phyloP scores from a whole-genome alignment of 2,888 invertebrate species.

The Andrena flavipes region DNA sequence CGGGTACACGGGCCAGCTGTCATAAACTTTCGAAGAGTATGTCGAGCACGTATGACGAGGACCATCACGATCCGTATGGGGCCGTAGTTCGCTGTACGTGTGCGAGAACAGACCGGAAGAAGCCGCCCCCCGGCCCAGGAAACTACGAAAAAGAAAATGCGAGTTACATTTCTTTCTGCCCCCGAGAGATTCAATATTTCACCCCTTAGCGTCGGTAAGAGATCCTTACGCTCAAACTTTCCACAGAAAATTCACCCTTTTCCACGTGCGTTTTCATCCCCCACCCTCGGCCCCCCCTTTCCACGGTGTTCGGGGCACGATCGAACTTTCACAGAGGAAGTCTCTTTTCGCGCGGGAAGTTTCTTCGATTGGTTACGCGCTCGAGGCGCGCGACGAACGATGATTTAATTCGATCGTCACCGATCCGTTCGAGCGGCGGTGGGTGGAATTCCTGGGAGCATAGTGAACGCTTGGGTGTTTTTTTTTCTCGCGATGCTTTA shows the following conservation, averaged over 20 bases:
- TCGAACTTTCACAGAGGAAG: conserved; percentile 32
- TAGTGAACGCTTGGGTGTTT: background rate
- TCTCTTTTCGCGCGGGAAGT: conserved; percentile 14
- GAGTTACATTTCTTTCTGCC: conserved; percentile 63
- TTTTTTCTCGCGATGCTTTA: background rate
- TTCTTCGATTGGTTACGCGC: conserved; percentile 8
- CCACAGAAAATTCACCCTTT: conserved; percentile 53
- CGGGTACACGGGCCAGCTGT: conserved; percentile 49
- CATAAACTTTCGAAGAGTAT: conserved; percentile 58
- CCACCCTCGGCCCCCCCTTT: background rate
- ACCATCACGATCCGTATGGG: conserved; percentile 60
- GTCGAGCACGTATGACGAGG: conserved; percentile 65
- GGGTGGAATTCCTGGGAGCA: background rate
- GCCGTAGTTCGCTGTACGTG: conserved; percentile 48
- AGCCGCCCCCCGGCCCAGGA: conserved; percentile 22
- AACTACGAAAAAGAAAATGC: conserved; percentile 58
- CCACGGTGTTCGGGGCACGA: conserved; percentile 22
- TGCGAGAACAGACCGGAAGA: background rate
- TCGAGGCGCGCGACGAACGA: conserved; percentile 12
- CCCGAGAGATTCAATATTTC: conserved; percentile 65
- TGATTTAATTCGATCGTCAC: conserved; percentile 26
- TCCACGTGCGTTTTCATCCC: conserved; percentile 9
- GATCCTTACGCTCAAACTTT: conserved; percentile 60
- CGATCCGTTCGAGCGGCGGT: conserved; percentile 2
- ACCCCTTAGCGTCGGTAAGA: conserved; percentile 59